These are phyloP conservation scores for Agrotis exclamationis DNA, from an alignment of 2,888 invertebrate species.

Conservation along the genomic window DNA sequence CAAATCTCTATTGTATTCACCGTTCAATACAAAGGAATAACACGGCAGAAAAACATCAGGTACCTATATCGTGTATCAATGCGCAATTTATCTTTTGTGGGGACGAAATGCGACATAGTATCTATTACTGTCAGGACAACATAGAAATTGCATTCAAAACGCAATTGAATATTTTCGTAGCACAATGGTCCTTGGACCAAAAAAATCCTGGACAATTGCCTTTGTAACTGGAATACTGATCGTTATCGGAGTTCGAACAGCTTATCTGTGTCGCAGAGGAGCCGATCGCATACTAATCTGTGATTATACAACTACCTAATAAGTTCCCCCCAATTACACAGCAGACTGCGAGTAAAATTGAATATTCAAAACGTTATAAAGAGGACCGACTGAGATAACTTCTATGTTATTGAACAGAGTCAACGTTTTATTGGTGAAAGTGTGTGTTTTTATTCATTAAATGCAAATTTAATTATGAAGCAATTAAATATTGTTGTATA, in stretches of 20 bases:
- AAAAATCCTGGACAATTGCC: constrained; percentile 85
- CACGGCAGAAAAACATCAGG: constrained; percentile 83
- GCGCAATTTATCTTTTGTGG: constrained; percentile 87
- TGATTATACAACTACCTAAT: constrained; percentile 80
- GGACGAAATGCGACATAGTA: constrained; percentile 80
- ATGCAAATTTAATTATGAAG: constrained; percentile 20
- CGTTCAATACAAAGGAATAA: constrained; percentile 71
- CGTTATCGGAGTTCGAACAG: constrained; percentile 85
- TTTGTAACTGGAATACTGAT: constrained; percentile 88
- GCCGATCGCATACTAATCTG: constrained; percentile 84
- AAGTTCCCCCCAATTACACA: constrained; percentile 83
- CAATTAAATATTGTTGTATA: not conserved
- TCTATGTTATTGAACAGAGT: constrained; percentile 40
- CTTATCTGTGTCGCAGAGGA: constrained; percentile 85
- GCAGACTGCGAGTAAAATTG: constrained; percentile 67
- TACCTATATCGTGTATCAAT: constrained; percentile 88
- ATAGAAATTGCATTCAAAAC: constrained; percentile 85
- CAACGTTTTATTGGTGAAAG: constrained; percentile 48
- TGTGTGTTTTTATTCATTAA: constrained; percentile 17
- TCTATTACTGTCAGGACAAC: constrained; percentile 84
- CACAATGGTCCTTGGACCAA: constrained; percentile 79
- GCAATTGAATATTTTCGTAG: constrained; percentile 85
- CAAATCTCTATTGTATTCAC: constrained; percentile 77
- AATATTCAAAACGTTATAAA: constrained; percentile 64
- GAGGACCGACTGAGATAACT: constrained; percentile 45